Conservation (phyloP, 2,797 vertebrate species). For the Artibeus lituratus region DNA sequence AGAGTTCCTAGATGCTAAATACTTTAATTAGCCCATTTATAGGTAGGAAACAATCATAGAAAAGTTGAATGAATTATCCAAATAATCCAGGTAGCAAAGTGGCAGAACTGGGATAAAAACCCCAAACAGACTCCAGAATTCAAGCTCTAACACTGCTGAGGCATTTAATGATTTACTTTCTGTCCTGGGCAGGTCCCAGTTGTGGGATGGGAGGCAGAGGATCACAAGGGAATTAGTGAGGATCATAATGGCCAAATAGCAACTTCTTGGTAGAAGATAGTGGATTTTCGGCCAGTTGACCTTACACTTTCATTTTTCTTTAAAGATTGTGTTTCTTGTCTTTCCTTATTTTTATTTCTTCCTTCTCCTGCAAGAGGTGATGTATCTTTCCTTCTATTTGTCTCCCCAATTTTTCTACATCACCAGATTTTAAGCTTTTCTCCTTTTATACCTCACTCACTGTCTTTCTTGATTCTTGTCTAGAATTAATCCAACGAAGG, state of each 20-base stretch:
- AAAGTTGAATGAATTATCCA: background rate
- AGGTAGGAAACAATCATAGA: slow-evolving; percentile 3
- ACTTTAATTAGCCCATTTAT: background rate
- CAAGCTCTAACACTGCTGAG: background rate
- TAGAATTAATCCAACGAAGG: background rate
- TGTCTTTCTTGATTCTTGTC: background rate
- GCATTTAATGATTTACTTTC: background rate
- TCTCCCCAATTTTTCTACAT: background rate
- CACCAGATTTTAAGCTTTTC: background rate
- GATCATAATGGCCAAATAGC: background rate
- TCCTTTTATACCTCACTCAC: background rate
- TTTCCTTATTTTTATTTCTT: background rate
- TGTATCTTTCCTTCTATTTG: background rate
- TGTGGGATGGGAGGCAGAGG: background rate
- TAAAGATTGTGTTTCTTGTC: background rate
- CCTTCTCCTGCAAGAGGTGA: background rate
- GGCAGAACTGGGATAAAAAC: background rate
- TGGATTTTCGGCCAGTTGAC: background rate
- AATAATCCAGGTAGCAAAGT: background rate
- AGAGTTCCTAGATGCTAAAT: background rate
- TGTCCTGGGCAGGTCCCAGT: background rate
- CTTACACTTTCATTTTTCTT: background rate
- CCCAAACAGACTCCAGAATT: background rate
- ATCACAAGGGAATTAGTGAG: background rate
- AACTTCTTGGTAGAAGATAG: background rate